phyloP scores from a whole-genome alignment of 1,140 invertebrate species.

The Plodia interpunctella region DNA sequence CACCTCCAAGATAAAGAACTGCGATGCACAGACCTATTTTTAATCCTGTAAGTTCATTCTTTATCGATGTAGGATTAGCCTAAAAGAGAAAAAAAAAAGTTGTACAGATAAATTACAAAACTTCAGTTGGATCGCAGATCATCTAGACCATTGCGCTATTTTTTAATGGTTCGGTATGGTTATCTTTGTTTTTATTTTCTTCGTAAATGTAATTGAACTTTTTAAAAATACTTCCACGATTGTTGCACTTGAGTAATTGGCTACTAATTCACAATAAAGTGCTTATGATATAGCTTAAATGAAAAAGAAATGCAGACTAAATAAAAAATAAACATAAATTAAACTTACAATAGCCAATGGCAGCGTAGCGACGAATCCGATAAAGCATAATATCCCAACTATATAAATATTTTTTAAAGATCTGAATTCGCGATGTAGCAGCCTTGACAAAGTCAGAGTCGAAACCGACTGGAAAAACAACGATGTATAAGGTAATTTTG shows the following conservation, averaged over 20 bases:
- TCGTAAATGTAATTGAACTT: too few species aligned
- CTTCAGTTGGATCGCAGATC: too few species aligned
- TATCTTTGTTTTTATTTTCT: too few species aligned
- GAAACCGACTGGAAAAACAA: constrained; percentile 49
- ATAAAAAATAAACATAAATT: not conserved
- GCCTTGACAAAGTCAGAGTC: constrained; percentile 43
- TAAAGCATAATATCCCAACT: constrained; percentile 45
- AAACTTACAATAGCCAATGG: constrained; percentile 38
- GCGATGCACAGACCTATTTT: constrained; percentile 31
- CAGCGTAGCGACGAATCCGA: constrained; percentile 40
- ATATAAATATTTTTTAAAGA: constrained; percentile 52
- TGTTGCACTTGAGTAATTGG: too few species aligned
- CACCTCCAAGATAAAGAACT: constrained; percentile 41
- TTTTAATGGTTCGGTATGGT: too few species aligned
- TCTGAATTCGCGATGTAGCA: constrained; percentile 49
- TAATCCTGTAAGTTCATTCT: constrained; percentile 26
- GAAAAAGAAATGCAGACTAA: too few species aligned
- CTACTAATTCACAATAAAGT: too few species aligned
- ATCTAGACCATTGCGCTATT: too few species aligned
- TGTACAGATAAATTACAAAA: too few species aligned
- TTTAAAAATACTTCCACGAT: too few species aligned
- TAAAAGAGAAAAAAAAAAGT: not conserved
- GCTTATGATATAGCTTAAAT: too few species aligned
- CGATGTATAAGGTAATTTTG: too few species aligned
- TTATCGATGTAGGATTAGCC: not conserved